These are phyloP conservation scores for Vireo griseus DNA, from an alignment of 2,797 vertebrate species.

Conservation along the genomic window DNA sequence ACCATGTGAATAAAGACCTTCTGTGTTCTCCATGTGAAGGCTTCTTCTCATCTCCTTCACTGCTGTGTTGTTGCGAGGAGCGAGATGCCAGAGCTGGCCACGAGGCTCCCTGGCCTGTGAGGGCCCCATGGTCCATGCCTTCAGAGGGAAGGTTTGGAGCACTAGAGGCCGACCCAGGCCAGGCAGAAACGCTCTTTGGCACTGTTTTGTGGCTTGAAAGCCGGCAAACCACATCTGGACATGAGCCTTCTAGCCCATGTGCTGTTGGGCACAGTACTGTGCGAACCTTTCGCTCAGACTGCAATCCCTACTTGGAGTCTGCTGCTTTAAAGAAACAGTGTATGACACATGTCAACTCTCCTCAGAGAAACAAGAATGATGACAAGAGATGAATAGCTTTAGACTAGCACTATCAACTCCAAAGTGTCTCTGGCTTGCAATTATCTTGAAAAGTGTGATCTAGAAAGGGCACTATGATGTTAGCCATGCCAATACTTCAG, in stretches of 20 bases:
- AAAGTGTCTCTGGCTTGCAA: not conserved
- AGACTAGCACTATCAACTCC: not conserved
- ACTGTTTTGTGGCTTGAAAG: too few relatives aligned
- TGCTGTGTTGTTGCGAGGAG: too few relatives aligned
- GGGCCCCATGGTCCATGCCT: too few relatives aligned
- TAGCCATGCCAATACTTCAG: not conserved
- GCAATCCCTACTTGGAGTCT: not conserved
- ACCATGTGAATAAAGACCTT: too few relatives aligned
- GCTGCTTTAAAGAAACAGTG: not conserved
- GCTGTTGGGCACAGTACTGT: not conserved
- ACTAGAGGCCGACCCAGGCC: too few relatives aligned
- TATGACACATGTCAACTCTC: not conserved
- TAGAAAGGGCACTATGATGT: not conserved
- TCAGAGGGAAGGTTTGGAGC: too few relatives aligned
- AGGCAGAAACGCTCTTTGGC: too few relatives aligned
- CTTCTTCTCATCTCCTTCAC: too few relatives aligned
- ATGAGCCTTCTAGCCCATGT: accelerated
- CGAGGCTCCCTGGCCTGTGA: too few relatives aligned
- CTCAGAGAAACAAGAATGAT: not conserved
- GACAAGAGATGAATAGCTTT: not conserved
- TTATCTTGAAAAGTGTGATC: not conserved
- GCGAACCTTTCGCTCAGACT: not conserved
- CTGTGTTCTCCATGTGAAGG: too few relatives aligned
- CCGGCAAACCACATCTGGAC: not conserved
- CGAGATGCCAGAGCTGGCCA: too few relatives aligned